These are phyloP conservation scores for Panthera uncia DNA, from an alignment of 2,113 vertebrate genomes.

Conservation along the genomic window DNA sequence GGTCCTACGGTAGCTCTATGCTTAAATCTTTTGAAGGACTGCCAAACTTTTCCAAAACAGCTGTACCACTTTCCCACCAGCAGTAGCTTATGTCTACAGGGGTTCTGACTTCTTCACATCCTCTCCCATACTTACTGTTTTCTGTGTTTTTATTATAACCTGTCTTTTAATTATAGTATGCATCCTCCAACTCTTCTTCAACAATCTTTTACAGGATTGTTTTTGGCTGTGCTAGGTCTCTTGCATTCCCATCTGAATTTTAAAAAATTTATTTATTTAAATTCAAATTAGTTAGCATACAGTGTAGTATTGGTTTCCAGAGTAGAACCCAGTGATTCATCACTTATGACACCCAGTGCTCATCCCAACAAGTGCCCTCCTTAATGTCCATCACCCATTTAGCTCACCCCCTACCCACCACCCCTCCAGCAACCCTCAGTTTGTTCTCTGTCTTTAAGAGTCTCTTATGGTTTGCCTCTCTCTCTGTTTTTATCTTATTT, in stretches of 20 bases:
- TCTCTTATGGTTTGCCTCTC: too few species aligned
- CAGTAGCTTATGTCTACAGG: neutral
- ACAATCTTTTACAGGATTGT: neutral
- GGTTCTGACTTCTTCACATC: neutral
- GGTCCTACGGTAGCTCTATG: neutral
- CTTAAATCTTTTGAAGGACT: neutral
- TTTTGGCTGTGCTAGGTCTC: neutral
- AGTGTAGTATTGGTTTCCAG: too few species aligned
- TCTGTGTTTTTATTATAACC: neutral
- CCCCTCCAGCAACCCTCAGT: too few species aligned
- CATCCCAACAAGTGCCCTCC: too few species aligned
- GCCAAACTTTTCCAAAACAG: neutral
- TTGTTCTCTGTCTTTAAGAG: too few species aligned
- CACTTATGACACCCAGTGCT: too few species aligned
- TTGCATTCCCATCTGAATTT: neutral
- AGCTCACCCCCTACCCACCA: too few species aligned
- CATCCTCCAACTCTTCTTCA: neutral
- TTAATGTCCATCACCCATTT: too few species aligned
- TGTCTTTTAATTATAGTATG: neutral
- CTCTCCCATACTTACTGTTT: neutral
- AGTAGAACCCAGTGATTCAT: too few species aligned
- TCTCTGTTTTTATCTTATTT: too few species aligned
- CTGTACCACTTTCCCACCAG: neutral
- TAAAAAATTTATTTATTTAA: too few species aligned
- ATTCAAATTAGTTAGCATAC: too few species aligned